Evolutionary conservation across 2,113 vertebrate genomes (phyloP), one percentile per base, ranked within the genome.

Genomic region (Ardeotis arabs): DNA sequence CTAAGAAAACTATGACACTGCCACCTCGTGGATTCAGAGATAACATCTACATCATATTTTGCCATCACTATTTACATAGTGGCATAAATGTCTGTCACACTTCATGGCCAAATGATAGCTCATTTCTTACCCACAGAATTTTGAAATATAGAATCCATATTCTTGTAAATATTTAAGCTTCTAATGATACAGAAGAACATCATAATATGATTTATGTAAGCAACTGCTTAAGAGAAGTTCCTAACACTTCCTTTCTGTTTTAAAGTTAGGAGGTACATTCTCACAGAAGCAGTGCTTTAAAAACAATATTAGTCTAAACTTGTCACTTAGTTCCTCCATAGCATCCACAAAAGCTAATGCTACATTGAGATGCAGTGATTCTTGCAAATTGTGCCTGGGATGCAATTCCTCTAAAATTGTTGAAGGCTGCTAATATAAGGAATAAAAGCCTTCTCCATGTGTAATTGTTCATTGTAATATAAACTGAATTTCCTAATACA

Each of bases 11-110:
- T 95, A 75, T 93, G 94, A 96, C 90, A 96, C 96, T 97, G 97
- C 97, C 97, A 97, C 97, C 97, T 97, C 94, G 97, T 98, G 97
- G 95, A 93, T 96, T 96, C 74, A 78, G 47, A 96, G 92, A 96
- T 94, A 94, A 97, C 87, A 96, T 93, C 91, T 95, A 64, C 60
- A 72, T 89, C n/a, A 16, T 84, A 64, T 60, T 90, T 77, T 83
- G 41, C 75, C 37, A 18, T 72, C 14, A 11, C 53, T 66, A 47
- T 92, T 75, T 90, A 70, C 53, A 28, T 29, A 67, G 45, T 55
- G 50, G 12, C 24, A 41, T 68, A 72, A 87, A 12, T 1, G 12
- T 12, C 12, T 29, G 27, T 62, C 3, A 4, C 25, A 55, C 4
- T 62, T 84, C 37, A 19, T 14, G 44, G 39, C 20, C n/a, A 92